These are phyloP conservation scores for Pelodiscus sinensis DNA, from an alignment of 2,113 vertebrate species.

Conservation along the genomic window DNA sequence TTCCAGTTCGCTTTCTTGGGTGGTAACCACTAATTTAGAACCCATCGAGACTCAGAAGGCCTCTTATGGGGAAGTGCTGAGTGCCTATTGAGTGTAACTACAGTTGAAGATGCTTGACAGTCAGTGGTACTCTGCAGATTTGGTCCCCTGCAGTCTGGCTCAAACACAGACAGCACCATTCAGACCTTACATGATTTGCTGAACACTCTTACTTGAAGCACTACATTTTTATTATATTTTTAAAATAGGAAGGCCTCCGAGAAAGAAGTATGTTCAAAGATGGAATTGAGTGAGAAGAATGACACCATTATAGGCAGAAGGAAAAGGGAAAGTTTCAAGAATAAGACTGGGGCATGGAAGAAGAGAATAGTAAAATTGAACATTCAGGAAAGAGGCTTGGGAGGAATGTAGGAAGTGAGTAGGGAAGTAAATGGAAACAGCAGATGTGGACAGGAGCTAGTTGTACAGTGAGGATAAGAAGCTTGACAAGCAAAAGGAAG, in stretches of 20 bases:
- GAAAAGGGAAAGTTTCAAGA: background rate
- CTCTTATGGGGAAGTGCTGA: constrained; percentile 28
- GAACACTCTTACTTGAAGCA: background rate
- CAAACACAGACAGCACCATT: background rate
- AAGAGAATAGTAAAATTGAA: background rate
- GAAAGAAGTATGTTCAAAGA: background rate
- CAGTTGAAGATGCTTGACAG: background rate
- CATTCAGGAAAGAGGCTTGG: background rate
- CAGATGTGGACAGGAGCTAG: background rate
- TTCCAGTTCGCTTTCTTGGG: background rate
- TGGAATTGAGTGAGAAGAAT: background rate
- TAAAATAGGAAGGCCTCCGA: background rate
- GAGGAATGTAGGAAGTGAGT: background rate
- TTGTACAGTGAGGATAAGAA: background rate
- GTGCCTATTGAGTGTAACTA: background rate
- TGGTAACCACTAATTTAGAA: background rate
- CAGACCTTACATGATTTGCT: background rate
- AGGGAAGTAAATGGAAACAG: background rate
- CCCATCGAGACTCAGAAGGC: background rate
- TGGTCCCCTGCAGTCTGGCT: background rate
- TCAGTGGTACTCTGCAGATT: background rate
- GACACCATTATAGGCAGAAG: background rate
- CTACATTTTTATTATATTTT: background rate
- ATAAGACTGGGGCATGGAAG: background rate
- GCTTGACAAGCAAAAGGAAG: background rate